Percentiles rank a stretch among this genome's conserved stretches.
These are phyloP conservation scores for Xanthorhoe spadicearia DNA, from an alignment of 2,888 invertebrate genomes.

Conservation along the genomic window DNA sequence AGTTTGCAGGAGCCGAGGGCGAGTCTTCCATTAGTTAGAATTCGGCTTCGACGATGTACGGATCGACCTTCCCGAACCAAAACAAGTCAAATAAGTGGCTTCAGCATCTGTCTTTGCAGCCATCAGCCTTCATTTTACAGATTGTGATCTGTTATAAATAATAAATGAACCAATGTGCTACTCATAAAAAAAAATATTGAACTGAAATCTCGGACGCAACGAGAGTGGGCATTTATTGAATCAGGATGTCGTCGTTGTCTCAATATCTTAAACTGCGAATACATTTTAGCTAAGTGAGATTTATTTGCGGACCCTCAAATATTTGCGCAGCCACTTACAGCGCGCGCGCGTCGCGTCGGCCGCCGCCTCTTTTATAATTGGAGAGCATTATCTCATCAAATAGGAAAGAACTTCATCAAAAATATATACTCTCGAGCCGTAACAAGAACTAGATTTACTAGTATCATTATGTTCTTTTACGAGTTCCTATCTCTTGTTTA, in stretches of 20 bases:
- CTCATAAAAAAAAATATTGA: not conserved
- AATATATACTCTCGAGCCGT: not conserved
- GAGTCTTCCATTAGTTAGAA: not conserved
- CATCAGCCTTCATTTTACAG: not conserved
- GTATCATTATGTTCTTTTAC: no score
- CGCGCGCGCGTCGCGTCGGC: not conserved
- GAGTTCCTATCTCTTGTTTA: no score
- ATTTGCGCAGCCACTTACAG: slow-evolving; percentile 18
- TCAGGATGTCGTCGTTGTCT: not conserved
- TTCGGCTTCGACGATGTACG: not conserved
- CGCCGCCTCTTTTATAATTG: not conserved
- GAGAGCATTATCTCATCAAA: not conserved
- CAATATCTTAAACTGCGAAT: slow-evolving; percentile 16
- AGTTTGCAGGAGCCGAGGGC: not conserved
- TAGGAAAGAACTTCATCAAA: no score
- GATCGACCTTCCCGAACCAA: not conserved
- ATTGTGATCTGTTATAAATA: no score
- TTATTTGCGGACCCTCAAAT: slow-evolving; percentile 26
- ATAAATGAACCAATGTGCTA: no score
- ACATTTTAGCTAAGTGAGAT: slow-evolving; percentile 22
- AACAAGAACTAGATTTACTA: no score
- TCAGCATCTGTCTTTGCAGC: not conserved
- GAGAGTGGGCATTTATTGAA: not conserved
- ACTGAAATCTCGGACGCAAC: not conserved
- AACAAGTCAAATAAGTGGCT: not conserved